phyloP scores from a whole-genome alignment of 2,888 invertebrate species.

The Theodoxus fluviatilis region DNA sequence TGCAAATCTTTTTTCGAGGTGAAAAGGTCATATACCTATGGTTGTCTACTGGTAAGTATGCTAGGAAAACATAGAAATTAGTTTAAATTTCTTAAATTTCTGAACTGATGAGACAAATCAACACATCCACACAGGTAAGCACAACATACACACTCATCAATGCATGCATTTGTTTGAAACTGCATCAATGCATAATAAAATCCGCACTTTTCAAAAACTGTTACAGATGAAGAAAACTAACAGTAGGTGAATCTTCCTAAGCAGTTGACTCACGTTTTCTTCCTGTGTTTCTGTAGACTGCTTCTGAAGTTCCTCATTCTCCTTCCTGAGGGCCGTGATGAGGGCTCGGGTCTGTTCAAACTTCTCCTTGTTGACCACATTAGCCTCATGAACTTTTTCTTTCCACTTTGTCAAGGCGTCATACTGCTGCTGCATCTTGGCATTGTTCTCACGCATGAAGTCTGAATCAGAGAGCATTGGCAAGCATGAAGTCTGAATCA shows the following conservation, averaged over 20 bases:
- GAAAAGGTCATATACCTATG: too few relatives aligned
- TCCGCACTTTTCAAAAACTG: too few relatives aligned
- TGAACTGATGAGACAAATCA: background rate
- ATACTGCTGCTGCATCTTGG: slow-evolving; percentile 50
- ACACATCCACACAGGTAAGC: background rate
- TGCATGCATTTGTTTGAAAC: too few relatives aligned
- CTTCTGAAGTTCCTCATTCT: slow-evolving; percentile 45
- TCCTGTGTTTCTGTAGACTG: slow-evolving; percentile 26
- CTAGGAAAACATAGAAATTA: background rate
- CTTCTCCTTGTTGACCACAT: slow-evolving; percentile 42
- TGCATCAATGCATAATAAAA: too few relatives aligned
- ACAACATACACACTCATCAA: too few relatives aligned
- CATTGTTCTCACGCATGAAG: slow-evolving; percentile 50
- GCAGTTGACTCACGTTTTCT: slow-evolving; percentile 23
- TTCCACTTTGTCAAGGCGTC: slow-evolving; percentile 49
- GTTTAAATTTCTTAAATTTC: background rate
- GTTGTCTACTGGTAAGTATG: too few relatives aligned
- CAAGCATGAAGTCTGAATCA: too few relatives aligned
- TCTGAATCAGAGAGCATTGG: too few relatives aligned
- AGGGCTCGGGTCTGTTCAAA: slow-evolving; percentile 47
- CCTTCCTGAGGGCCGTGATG: slow-evolving; percentile 37
- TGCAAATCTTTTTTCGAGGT: too few relatives aligned
- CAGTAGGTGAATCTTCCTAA: too few relatives aligned
- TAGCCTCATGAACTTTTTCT: slow-evolving; percentile 46
- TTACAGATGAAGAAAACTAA: too few relatives aligned